phyloP scores from a whole-genome alignment of 1,140 invertebrate species.

The Cherax destructor region DNA sequence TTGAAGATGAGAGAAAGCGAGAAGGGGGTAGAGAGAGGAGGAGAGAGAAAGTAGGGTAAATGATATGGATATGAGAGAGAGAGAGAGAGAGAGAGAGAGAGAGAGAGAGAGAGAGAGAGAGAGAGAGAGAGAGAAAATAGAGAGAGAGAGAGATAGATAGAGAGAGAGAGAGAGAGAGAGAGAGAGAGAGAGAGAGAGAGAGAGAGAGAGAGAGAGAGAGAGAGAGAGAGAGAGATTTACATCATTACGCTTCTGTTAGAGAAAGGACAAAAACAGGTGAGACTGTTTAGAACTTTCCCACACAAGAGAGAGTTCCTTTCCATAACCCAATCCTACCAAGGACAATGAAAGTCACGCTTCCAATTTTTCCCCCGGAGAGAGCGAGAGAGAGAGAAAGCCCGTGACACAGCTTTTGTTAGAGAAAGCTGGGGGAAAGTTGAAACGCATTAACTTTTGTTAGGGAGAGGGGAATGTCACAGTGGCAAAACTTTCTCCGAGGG shows the following conservation, averaged over 20 bases:
- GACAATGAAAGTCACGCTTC: no score
- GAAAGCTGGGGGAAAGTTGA: not conserved
- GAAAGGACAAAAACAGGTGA: not conserved
- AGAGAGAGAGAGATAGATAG: not conserved
- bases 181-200: constrained; percentile 4
- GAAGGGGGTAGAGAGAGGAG: not conserved
- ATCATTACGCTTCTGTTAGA: not conserved
- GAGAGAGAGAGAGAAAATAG: not conserved
- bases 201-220: not conserved
- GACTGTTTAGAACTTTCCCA: no score
- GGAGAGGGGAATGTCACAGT: constrained; percentile 8
- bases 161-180: constrained; percentile 7
- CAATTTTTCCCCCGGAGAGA: no score
- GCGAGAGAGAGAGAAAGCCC: no score
- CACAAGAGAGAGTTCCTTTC: no score
- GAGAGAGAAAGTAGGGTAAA: not conserved
- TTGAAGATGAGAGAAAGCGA: not conserved
- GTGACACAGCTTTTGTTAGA: not conserved
- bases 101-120: not conserved
- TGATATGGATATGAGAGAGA: not conserved
- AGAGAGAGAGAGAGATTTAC: no score
- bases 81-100: not conserved
- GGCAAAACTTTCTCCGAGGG: not conserved
- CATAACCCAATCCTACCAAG: no score
- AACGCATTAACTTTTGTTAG: constrained; percentile 13